Base-by-base conservation (phyloP, 1,140 invertebrate genomes). In the Chironomus tepperi region DNA sequence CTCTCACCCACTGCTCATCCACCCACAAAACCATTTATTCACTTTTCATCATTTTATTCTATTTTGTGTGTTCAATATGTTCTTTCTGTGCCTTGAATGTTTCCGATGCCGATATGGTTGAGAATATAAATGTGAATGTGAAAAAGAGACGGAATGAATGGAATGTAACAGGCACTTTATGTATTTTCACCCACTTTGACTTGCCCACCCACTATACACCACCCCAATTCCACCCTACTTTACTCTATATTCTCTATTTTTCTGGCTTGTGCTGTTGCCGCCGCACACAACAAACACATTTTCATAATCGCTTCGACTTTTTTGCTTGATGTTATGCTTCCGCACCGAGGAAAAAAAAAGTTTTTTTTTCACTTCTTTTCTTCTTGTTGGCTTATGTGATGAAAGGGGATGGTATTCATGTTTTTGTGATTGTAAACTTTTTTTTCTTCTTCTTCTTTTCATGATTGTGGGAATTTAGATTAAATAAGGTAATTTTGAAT, bases 261-360 rank as follows among this genome's bases (percentile, higher is more conserved):
- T 57, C 47, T 57, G 12, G 12, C 3, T 47, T 47, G 12, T 57
- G 47, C n/a, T 57, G 47, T n/a, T n/a, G 47, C 12, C 47, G 47
- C 47, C 47, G 12, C 47, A 57, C 47, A 57, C 47, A 57, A 70
- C 65, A 70, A 70, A 19, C 65, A 70, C 19, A 70, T 70, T 19
- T 70, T 70, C 65, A 70, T 70, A 70, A 70, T 70, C 65, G 65
- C 47, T 57, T 70, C 65, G 65, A 70, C 65, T 19, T 70, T 70
- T 67, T 47, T 15, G 8, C 43, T 57, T 12, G n/a, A 57, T 12
- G n/a, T 57, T n/a, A 10, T 57, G 10, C 47, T 10, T n/a, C 47
- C 9, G 47, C 47, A 57, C 9, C 47, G n/a, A n/a, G n/a, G n/a
- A n/a, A n/a, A n/a, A 57, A 57, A 10, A 57, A 57, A 34, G 2